A percentile compares a stretch with the other conserved stretches of the same genome.
phyloP scores from a whole-genome alignment of 2,797 vertebrate species.

The Miichthys miiuy region DNA sequence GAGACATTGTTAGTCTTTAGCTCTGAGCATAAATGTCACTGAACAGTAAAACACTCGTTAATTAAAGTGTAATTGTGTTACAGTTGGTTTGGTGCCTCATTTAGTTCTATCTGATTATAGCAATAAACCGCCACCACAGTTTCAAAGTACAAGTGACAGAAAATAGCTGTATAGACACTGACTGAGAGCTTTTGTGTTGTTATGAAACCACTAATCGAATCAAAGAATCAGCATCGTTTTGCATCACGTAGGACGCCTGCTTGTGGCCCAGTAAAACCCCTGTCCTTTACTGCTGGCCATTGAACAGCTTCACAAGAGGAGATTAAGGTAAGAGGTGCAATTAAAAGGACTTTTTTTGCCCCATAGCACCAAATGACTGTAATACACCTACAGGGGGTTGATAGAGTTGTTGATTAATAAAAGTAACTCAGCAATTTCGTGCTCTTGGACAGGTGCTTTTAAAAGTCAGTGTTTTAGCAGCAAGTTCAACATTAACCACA shows the following conservation, averaged over 20 bases:
- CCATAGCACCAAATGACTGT: constrained; percentile 2
- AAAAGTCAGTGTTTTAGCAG: constrained; percentile 23
- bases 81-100: constrained; percentile 76
- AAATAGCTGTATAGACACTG: constrained; percentile 16
- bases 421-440: not conserved
- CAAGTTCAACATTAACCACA: constrained; percentile 12
- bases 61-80: constrained; percentile 83
- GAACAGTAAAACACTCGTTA: constrained; percentile 78
- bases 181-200: constrained; percentile 19
- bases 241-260: not conserved
- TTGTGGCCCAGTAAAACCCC: not conserved
- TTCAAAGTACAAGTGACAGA: constrained; percentile 51
- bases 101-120: constrained; percentile 73
- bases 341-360: constrained; percentile 1
- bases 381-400: constrained; percentile 10
- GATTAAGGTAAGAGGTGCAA: constrained; percentile 16
- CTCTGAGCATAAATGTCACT: constrained; percentile 78
- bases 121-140: constrained; percentile 59
- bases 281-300: not conserved
- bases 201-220: constrained; percentile 5
- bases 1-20: constrained; percentile 68
- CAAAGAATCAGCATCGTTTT: not conserved
- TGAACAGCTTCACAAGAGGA: not conserved
- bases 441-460: constrained; percentile 7
- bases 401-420: constrained; percentile 28